Evolutionary conservation across 2,113 vertebrate species (phyloP).

Genomic region (Nycticebus coucang): DNA sequence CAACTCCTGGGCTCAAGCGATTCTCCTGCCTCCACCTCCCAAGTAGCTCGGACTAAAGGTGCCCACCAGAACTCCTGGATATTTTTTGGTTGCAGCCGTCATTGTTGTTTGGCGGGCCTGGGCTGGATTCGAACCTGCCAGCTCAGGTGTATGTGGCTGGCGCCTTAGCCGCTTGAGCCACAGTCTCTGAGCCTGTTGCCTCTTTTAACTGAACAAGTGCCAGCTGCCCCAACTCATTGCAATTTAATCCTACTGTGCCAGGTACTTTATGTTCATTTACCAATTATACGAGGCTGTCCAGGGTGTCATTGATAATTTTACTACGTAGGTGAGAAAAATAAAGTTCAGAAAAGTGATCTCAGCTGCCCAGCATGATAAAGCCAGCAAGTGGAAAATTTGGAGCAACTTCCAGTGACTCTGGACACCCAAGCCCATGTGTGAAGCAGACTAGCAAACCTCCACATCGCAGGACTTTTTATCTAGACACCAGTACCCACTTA

Average conservation of each 20-base stretch:
- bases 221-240: conserved; percentile 10
- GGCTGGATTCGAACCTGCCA: too few relatives aligned
- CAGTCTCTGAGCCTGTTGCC: neutral
- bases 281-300: neutral
- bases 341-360: neutral
- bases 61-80: too few relatives aligned
- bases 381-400: neutral
- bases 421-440: neutral
- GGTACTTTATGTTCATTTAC: neutral
- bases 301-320: neutral
- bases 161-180: too few relatives aligned
- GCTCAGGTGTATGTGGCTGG: too few relatives aligned
- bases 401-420: neutral
- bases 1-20: too few relatives aligned
- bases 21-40: too few relatives aligned
- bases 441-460: neutral
- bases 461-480: neutral
- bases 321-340: neutral
- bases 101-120: too few relatives aligned
- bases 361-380: neutral
- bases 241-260: neutral
- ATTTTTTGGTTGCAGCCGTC: too few relatives aligned
- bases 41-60: too few relatives aligned
- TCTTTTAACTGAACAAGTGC: conserved; percentile 13
- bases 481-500: neutral